Base-by-base conservation (phyloP, 53 echinoderm and acorn worm genomes). In the Crossaster papposus region DNA sequence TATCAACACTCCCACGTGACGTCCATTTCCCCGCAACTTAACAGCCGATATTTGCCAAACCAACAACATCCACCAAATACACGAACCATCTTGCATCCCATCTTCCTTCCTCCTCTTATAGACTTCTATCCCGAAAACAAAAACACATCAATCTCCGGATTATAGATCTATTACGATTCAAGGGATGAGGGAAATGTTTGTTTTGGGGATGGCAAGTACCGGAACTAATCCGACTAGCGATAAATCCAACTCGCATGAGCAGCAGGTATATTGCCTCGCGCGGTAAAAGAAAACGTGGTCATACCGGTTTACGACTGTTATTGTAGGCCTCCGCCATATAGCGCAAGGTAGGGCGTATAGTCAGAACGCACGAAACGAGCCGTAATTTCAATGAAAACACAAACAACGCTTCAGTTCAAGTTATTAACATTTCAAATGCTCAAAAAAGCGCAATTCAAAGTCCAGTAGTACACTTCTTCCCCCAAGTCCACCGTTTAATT, bases 161-260 rank as follows among this genome's bases (percentile, higher is more conserved):
- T 72, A 85, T 31, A 53, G 85, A 72, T 52, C 71, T 65, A 85
- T 85, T 85, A 85, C 85, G 29, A 30, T 73, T 7, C 52, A 31
- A 51, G 23, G n/a, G 72, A 31, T 85, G 34, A 53, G 55, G 53
- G 33, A 54, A 31, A 80, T 80, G 51, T 80, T 80, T 80, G 80
- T 85, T 85, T 72, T 85, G 28, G 52, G 30, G 78, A 44, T 18
- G 22, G 32, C 72, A 54, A 85, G 85, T 31, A 73, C 58, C 72
- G 53, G 85, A 85, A 85, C 73, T 73, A 85, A 85, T 85, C 72
- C 54, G 18, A 36, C 58, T 20, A 10, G 32, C 72, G 85, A 85
- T 85, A 85, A 85, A 85, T 85, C 85, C 72, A 51, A 85, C 72
- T 22, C 72, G 70, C 72, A 65, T 82, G 64, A 81, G 17, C 52